These are phyloP conservation scores for Rhogogaster chlorosoma DNA, from an alignment of 2,888 invertebrate species.

Conservation along the genomic window DNA sequence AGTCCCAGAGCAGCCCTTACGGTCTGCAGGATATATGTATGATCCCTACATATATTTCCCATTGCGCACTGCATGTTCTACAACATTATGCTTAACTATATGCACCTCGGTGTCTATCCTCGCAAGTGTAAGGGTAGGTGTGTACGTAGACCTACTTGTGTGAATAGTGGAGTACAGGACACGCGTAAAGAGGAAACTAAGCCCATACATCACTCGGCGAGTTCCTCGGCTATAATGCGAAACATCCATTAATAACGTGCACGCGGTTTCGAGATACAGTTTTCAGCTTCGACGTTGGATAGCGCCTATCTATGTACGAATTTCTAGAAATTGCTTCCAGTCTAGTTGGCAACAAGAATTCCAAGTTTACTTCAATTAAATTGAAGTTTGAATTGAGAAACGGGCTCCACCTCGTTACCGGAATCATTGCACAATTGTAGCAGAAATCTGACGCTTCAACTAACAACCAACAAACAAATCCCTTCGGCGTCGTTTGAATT, in stretches of 20 bases:
- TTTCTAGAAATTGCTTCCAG: neutral
- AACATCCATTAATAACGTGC: conserved; percentile 46
- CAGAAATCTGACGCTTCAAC: neutral
- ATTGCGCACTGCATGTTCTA: conserved; percentile 5
- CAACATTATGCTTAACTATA: neutral
- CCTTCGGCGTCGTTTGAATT: too few relatives aligned
- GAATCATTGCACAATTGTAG: neutral
- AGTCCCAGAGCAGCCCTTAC: conserved; percentile 33
- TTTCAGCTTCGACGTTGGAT: conserved; percentile 21
- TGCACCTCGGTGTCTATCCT: conserved; percentile 24
- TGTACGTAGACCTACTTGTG: neutral
- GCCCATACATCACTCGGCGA: conserved; percentile 46
- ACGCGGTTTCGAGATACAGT: conserved; percentile 22
- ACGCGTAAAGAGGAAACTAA: conserved; percentile 50
- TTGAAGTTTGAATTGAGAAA: conserved; percentile 5
- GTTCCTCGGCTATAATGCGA: conserved; percentile 37
- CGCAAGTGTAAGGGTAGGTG: neutral
- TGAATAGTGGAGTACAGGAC: neutral
- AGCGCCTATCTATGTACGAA: neutral
- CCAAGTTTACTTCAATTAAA: neutral
- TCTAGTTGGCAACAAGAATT: neutral
- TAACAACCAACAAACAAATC: neutral
- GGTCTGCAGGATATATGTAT: neutral
- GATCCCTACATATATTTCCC: conserved; percentile 5
- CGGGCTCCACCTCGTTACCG: neutral